Evolutionary conservation across 2,797 vertebrate species (phyloP), one percentile per base, ranked within the genome.

Genomic region (Parauchenoglanis punctatus): DNA sequence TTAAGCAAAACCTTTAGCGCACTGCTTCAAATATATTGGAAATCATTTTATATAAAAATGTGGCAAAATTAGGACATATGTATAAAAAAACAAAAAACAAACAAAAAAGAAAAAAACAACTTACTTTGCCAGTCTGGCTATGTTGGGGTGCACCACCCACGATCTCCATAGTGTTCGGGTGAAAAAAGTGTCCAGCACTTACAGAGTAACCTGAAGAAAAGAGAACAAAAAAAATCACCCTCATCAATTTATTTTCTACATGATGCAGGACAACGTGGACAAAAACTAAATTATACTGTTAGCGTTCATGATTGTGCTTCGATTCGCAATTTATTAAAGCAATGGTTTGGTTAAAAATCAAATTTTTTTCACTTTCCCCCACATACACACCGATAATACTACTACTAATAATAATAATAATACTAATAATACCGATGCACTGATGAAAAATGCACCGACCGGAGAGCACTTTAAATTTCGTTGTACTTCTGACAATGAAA

Each of bases 141-240:
- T 97, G 95, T 2, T 99, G 98, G 2, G 98, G 98, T 44, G 98
- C 98, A 75, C 98, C 98, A 81, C 97, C 98, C 75, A 99, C 94
- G 65, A 99, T 94, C 93, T 99, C 98, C 40, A 87, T 93, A 81
- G 93, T 95, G 17, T 89, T 31, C 18, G 89, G 91, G 76, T 94
- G 93, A 85, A 95, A 91, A 93, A 99, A 99, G 91, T 97, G 96
- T 75, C 98, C 98, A 0, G 97, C 97, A 85, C 96, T 97, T 40
- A 99, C 97, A 5, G 98, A 95, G 88, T 99, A 99, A 20, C 98
- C 98, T 99, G 92, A 73, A 87, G 68, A 86, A 59, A 35, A 83
- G 52, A 72, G 70, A 40, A 72, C 31, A 73, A 44, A n/a, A 56
- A 56, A 18, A 6, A 4, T 44, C 15, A 20, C 13, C 2, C 25